Base-by-base conservation (phyloP, 2,113 vertebrate genomes). In the Cavia porcellus region DNA sequence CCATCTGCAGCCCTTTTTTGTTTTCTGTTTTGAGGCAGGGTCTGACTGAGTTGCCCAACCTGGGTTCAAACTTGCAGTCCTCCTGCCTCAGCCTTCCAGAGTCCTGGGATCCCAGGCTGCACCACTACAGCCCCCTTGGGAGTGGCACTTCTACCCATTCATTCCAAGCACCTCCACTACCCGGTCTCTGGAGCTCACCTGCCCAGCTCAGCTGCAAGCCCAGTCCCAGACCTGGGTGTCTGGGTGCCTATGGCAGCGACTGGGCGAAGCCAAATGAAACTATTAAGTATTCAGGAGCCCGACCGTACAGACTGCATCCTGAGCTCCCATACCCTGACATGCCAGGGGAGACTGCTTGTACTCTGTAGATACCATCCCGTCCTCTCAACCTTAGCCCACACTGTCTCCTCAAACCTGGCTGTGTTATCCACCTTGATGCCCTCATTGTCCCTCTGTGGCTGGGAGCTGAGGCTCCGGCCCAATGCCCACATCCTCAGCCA, bases 271-370 rank as follows among this genome's bases (percentile, higher is more conserved):
- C 79, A 74, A 70, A 20, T 45, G 62, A 38, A 45, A 12, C 47
- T 30, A 20, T 30, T 55, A 77, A 91, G 82, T 89, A 66, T 95
- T 91, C 45, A 90, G 95, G 75, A 59, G 84, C 45, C 55, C 87
- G 47, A 0, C 30, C 30, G 0, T 22, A 28, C 57, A 25, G n/a
- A 22, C 1, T 72, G 84, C 70, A 95, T 62, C 93, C 64, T 42
- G 75, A 88, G 93, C 38, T 64, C 61, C 17, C 28, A 59, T n/a
- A 35, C 85, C 45, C 92, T 4, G 14, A 59, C 11, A 0, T 72
- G 15, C 85, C 70, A 15, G 6, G 28, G 28, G 52, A 24, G 35
- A 59, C 94, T 80, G 0, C 74, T 20, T 87, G 93, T 32, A 59
- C 50, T 9, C n/a, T 0, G n/a, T 22, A 25, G 72, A 11, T 25